Percentiles rank a stretch among this genome's conserved stretches.
phyloP scores from a whole-genome alignment of 2,113 vertebrate species.

The Puffinus mauretanicus region DNA sequence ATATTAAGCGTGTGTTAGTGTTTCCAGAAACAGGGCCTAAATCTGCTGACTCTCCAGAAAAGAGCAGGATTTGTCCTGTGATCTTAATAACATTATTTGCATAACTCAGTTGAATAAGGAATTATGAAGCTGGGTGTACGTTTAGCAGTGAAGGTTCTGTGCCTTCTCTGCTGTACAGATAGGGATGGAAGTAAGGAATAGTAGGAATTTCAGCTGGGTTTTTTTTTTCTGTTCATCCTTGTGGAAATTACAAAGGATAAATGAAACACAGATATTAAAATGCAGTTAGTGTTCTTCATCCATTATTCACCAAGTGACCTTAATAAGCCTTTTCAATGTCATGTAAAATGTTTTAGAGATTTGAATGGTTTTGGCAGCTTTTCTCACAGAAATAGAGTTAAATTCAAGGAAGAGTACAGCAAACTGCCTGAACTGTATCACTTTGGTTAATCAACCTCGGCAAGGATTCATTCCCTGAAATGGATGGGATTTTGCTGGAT shows the following conservation, averaged over 20 bases:
- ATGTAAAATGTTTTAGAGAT: not conserved
- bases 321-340: not conserved
- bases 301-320: not conserved
- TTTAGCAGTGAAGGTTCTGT: not conserved
- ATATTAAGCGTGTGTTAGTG: not conserved
- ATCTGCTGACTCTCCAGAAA: not conserved
- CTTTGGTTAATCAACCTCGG: not conserved
- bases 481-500: conserved; percentile 26
- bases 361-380: not conserved
- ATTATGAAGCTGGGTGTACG: not conserved
- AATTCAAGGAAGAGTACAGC: not conserved
- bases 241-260: not conserved
- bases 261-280: not conserved
- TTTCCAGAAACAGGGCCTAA: not conserved
- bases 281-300: not conserved
- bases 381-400: not conserved
- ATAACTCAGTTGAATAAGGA: not conserved
- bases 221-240: not conserved
- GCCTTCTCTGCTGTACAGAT: not conserved
- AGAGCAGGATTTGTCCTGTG: not conserved
- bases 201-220: not conserved
- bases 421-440: not conserved
- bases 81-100: not conserved
- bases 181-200: not conserved
- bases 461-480: conserved; percentile 1